phyloP scores from a whole-genome alignment of 2,888 invertebrate genomes.

The Calephelis perditalis region DNA sequence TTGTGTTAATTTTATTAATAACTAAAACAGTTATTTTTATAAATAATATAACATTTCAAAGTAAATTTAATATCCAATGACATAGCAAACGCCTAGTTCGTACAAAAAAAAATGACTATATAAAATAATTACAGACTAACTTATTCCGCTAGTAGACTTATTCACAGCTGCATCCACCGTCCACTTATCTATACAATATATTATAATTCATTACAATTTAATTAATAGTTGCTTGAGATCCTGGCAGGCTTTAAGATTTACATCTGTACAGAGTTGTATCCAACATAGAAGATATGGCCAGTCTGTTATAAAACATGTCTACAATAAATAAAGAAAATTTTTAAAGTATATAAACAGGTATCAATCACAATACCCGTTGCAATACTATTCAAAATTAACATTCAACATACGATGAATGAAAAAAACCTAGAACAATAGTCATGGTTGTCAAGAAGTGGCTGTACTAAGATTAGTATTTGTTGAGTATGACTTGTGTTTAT shows the following conservation, averaged over 20 bases:
- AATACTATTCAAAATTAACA: background rate
- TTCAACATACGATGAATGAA: no score
- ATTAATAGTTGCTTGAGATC: constrained; percentile 56
- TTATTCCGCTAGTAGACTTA: constrained; percentile 45
- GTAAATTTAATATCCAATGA: constrained; percentile 12
- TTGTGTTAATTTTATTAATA: no score
- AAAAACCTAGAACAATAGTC: no score
- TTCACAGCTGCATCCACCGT: constrained; percentile 64
- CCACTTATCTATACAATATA: constrained; percentile 46
- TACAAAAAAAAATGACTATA: constrained; percentile 22
- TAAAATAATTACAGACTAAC: constrained; percentile 35
- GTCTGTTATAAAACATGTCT: constrained; percentile 24
- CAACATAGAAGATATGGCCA: constrained; percentile 36
- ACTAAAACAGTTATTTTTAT: no score
- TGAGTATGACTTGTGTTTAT: no score
- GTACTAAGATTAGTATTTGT: no score
- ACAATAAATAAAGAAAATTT: background rate
- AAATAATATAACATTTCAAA: no score
- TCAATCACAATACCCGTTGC: constrained; percentile 10
- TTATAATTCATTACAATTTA: constrained; percentile 31
- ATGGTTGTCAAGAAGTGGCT: no score
- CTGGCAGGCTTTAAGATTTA: constrained; percentile 47
- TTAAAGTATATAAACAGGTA: constrained; percentile 1
- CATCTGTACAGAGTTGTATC: constrained; percentile 39
- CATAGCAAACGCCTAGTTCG: constrained; percentile 12